Base-by-base conservation (phyloP, 2,797 vertebrate species). In the Dicrostonyx torquatus region DNA sequence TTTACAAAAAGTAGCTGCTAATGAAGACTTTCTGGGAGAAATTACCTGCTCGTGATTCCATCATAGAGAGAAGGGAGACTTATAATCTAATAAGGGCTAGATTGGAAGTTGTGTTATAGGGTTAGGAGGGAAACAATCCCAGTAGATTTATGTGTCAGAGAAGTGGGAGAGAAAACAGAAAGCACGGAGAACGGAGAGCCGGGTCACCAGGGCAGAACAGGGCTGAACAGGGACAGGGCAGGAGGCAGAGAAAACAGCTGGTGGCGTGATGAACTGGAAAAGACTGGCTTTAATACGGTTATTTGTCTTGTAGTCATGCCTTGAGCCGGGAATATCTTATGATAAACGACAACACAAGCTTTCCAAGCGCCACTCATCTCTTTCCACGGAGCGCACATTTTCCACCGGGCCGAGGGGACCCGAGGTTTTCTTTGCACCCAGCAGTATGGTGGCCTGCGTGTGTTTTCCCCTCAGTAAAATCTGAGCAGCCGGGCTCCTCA, bases 301-400 rank as follows among this genome's bases (percentile, higher is more conserved):
- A 84, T 94, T 94, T 96, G 95, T 90, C 91, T 85, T 66, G 80
- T 87, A 77, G 95, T 77, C 94, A 73, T 82, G 84, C 78, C 53
- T 89, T 58, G 92, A 90, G 87, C 95, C 85, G 79, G 85, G 86
- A 75, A 96, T 96, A 93, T 91, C 93, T 48, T 70, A 96, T 94
- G 95, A 87, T 87, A 96, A 91, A 96, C 95, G 91, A 97, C 96
- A 95, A 97, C 96, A 95, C 91, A 91, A 91, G 84, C 92, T 96
- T 96, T 95, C 96, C 96, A 94, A 95, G 94, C 62, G 80, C 95
- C 92, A 91, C 92, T 92, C 96, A 95, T 95, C 96, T 82, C 87
- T 95, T 95, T 95, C 96, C 94, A 91, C 26, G 9, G 73, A 84
- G 90, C 87, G 77, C 91, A 92, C 90, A 95, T 95, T 97, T 97